These are phyloP conservation scores for Chinchilla lanigera DNA, from an alignment of 2,113 vertebrate species.

Conservation along the genomic window DNA sequence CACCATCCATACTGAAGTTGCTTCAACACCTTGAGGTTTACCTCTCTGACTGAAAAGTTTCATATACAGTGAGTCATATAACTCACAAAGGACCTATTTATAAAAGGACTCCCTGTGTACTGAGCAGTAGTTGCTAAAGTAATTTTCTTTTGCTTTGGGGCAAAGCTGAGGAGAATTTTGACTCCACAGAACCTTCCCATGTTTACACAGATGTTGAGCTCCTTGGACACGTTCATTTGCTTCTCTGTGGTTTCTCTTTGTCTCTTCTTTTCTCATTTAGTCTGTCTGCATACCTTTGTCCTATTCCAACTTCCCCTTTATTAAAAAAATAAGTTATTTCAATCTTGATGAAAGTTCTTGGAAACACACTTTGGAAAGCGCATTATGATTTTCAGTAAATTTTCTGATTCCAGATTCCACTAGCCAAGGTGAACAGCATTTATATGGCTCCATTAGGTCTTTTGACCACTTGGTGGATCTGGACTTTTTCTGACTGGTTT, in stretches of 20 bases:
- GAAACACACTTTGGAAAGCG: neutral
- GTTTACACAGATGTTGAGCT: conserved; percentile 55
- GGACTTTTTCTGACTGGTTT: neutral
- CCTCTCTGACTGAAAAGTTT: conserved; percentile 51
- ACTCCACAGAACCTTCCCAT: neutral
- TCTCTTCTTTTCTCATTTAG: neutral
- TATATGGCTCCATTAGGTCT: neutral
- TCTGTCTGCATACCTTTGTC: neutral
- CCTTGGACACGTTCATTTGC: neutral
- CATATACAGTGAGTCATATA: conserved; percentile 32
- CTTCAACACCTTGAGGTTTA: conserved; percentile 64
- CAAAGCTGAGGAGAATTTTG: conserved; percentile 28
- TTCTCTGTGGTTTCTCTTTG: neutral
- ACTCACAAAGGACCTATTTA: conserved; percentile 65
- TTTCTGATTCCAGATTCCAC: neutral
- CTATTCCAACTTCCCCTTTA: neutral
- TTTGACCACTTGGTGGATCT: neutral
- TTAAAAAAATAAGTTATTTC: neutral
- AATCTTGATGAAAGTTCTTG: neutral
- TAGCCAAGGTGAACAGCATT: neutral
- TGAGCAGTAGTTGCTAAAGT: conserved; percentile 45
- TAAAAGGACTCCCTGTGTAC: conserved; percentile 28
- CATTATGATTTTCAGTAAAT: neutral
- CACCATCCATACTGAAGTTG: neutral
- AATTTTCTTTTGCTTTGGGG: conserved; percentile 47